Evolutionary conservation across 2,113 vertebrate species (phyloP).

Genomic region (Brachionichthys hirsutus): DNA sequence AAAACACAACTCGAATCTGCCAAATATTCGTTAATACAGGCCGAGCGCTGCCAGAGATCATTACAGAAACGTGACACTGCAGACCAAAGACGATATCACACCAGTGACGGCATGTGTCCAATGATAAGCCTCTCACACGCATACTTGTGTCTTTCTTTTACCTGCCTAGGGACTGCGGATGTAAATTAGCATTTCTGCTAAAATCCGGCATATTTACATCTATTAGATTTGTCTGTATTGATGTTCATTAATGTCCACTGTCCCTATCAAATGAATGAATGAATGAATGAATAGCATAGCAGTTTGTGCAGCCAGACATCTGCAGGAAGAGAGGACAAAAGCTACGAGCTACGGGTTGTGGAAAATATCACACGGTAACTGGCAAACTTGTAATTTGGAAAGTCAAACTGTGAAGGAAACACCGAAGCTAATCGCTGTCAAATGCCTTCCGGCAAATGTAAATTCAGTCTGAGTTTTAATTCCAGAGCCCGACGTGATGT

Average conservation of each 20-base stretch:
- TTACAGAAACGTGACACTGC: background rate
- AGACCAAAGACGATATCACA: constrained; percentile 12
- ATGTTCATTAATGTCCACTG: too few species aligned
- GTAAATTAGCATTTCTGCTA: too few species aligned
- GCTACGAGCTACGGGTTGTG: constrained; percentile 6
- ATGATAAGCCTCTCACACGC: background rate
- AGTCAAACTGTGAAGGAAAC: constrained; percentile 49
- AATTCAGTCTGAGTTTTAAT: constrained; percentile 60
- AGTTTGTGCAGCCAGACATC: constrained; percentile 7
- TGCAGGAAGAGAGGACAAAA: constrained; percentile 6
- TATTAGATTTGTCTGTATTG: too few species aligned
- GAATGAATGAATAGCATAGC: constrained; percentile 1
- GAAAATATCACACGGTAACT: constrained; percentile 19
- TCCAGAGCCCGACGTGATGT: constrained; percentile 37
- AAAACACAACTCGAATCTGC: constrained; percentile 10
- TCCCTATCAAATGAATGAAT: too few species aligned
- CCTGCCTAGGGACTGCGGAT: too few species aligned
- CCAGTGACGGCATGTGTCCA: constrained; percentile 1
- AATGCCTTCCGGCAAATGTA: constrained; percentile 45
- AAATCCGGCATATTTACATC: too few species aligned
- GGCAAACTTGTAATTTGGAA: constrained; percentile 35
- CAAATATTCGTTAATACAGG: constrained; percentile 6
- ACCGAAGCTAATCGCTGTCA: constrained; percentile 43
- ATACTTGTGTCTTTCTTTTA: constrained; percentile 9
- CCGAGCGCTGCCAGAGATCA: background rate